Conservation (phyloP, 2,888 invertebrate species). For the Halictus ligatus region DNA sequence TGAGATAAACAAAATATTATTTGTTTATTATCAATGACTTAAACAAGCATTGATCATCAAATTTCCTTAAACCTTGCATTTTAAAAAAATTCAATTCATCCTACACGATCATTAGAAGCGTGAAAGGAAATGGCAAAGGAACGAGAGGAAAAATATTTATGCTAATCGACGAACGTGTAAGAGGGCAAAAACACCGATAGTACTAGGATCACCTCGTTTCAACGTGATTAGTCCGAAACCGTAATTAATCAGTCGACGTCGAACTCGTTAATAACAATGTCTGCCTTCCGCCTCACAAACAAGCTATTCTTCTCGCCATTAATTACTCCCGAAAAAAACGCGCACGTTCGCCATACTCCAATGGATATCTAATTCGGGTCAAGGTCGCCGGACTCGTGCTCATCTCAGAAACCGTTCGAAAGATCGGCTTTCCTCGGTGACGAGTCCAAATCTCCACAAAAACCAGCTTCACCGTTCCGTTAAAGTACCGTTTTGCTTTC, state of each 20-base stretch:
- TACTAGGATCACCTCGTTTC: background rate
- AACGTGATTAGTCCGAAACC: background rate
- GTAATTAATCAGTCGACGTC: background rate
- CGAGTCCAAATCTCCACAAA: background rate
- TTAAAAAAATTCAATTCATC: background rate
- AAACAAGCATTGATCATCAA: too few species aligned
- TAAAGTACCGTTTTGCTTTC: slow-evolving; percentile 43
- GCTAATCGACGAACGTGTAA: background rate
- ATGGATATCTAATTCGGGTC: slow-evolving; percentile 1
- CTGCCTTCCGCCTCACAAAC: background rate
- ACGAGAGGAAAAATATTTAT: background rate
- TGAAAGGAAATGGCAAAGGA: background rate
- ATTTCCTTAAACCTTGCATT: background rate
- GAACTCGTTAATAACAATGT: slow-evolving; percentile 1
- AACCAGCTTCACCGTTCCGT: slow-evolving; percentile 12
- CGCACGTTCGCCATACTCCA: background rate
- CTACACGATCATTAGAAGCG: background rate
- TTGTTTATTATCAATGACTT: background rate
- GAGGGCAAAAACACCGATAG: background rate
- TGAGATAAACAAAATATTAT: background rate
- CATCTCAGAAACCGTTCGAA: background rate
- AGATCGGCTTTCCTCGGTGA: slow-evolving; percentile 16
- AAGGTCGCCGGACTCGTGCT: slow-evolving; percentile 25
- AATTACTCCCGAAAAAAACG: background rate
- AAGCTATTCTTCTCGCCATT: background rate